Conservation (phyloP, 2,888 invertebrate species). For the Elegia similella region DNA sequence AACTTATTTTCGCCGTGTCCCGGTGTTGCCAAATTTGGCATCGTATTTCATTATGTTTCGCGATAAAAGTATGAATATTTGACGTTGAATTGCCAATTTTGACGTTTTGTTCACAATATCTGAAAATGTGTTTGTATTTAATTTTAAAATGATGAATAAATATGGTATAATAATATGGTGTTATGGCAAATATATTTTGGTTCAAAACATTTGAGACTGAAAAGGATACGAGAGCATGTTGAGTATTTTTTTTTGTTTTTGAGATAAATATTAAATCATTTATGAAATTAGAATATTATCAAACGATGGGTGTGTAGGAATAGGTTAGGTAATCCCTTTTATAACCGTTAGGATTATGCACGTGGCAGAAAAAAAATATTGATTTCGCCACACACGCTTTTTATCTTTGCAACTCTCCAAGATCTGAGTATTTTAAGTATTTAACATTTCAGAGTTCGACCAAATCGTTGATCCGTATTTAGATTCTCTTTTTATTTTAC, state of each 20-base stretch:
- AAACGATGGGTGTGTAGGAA: too few species aligned
- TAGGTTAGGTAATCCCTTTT: too few species aligned
- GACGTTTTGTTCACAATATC: not conserved
- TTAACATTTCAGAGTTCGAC: not conserved
- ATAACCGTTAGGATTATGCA: too few species aligned
- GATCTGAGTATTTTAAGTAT: not conserved
- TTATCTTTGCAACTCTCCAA: too few species aligned
- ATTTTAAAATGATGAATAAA: not conserved
- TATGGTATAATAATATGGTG: not conserved
- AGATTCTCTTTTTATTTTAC: not conserved
- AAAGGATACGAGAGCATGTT: too few species aligned
- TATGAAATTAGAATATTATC: too few species aligned
- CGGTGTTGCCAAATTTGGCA: not conserved
- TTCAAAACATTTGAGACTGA: not conserved
- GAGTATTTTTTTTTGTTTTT: too few species aligned
- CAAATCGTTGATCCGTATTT: not conserved
- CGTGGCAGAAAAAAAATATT: too few species aligned
- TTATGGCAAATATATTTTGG: not conserved
- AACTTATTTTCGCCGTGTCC: not conserved
- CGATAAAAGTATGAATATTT: not conserved
- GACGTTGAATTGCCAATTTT: not conserved
- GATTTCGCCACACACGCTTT: too few species aligned
- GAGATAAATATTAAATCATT: too few species aligned
- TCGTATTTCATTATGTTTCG: not conserved
- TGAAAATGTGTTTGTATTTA: not conserved